Percentiles rank a stretch among this genome's conserved stretches.
Evolutionary conservation across 2,797 vertebrate genomes (phyloP).

Genomic region (Ctenochaetus hawaiiensis): DNA sequence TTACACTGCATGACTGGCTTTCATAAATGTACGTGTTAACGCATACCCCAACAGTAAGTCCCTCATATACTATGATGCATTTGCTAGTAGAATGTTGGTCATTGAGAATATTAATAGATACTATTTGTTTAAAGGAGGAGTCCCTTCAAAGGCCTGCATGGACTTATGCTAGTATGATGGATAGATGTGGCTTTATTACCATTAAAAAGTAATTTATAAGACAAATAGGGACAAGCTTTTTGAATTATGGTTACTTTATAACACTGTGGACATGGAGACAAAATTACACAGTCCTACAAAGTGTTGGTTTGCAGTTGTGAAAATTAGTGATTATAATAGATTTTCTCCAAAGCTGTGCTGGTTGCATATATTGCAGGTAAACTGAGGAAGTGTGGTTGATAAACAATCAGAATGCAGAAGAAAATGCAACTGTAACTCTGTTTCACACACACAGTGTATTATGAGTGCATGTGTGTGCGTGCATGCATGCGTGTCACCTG

Average conservation of each 20-base stretch:
- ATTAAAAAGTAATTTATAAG: slow-evolving; percentile 84
- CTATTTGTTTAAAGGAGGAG: slow-evolving; percentile 76
- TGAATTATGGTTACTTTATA: slow-evolving; percentile 74
- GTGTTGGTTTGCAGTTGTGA: slow-evolving; percentile 44
- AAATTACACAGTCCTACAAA: slow-evolving; percentile 47
- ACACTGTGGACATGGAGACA: slow-evolving; percentile 51
- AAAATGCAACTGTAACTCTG: background rate
- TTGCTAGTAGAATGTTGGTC: slow-evolving; percentile 56
- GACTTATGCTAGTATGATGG: slow-evolving; percentile 74
- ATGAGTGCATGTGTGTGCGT: background rate
- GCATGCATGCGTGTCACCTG: slow-evolving; percentile 16
- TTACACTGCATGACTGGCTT: slow-evolving; percentile 16
- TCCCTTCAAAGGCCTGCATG: slow-evolving; percentile 67
- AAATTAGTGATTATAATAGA: slow-evolving; percentile 5
- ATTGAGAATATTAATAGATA: slow-evolving; percentile 79
- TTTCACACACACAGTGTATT: slow-evolving; percentile 32
- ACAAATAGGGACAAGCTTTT: slow-evolving; percentile 76
- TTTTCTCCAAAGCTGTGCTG: slow-evolving; percentile 7
- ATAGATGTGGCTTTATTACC: slow-evolving; percentile 78
- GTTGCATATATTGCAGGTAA: background rate
- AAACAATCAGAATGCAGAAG: slow-evolving; percentile 7
- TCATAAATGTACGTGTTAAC: slow-evolving; percentile 43
- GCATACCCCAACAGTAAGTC: slow-evolving; percentile 17
- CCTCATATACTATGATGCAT: slow-evolving; percentile 62
- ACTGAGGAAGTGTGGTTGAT: background rate